Percentiles rank a stretch among this genome's conserved stretches.
phyloP scores from a whole-genome alignment of 2,113 vertebrate species.

The Odontophorus gujanensis region DNA sequence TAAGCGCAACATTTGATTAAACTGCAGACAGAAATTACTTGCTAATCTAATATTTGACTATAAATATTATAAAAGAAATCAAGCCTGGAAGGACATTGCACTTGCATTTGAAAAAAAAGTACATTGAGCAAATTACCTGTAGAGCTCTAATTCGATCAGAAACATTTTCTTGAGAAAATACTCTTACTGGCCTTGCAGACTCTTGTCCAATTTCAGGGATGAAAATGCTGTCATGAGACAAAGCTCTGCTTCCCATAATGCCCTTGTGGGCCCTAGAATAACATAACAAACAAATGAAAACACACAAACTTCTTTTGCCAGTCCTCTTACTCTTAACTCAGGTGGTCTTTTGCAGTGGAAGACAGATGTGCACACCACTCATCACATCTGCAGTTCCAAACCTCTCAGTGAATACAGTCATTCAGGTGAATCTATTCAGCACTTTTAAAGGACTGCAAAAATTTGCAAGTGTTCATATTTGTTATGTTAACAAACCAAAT shows the following conservation, averaged over 20 bases:
- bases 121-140: conserved; percentile 80
- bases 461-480: not conserved
- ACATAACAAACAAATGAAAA: conserved; percentile 27
- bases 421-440: not conserved
- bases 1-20: not conserved
- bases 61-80: not conserved
- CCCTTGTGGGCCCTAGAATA: conserved; percentile 78
- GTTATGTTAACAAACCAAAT: not conserved
- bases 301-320: not conserved
- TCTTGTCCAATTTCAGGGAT: conserved; percentile 83
- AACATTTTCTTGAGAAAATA: conserved; percentile 91
- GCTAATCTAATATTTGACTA: not conserved
- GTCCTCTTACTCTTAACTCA: not conserved
- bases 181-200: conserved; percentile 80
- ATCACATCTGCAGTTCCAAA: not conserved
- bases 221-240: conserved; percentile 96
- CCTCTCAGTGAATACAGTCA: not conserved
- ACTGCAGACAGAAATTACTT: not conserved
- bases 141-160: conserved; percentile 90
- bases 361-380: not conserved
- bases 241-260: conserved; percentile 85
- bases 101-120: not conserved
- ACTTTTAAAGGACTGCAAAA: not conserved
- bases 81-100: not conserved
- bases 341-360: not conserved